Base-by-base conservation (phyloP, 2,113 vertebrate species). In the Catharus fuscescens region DNA sequence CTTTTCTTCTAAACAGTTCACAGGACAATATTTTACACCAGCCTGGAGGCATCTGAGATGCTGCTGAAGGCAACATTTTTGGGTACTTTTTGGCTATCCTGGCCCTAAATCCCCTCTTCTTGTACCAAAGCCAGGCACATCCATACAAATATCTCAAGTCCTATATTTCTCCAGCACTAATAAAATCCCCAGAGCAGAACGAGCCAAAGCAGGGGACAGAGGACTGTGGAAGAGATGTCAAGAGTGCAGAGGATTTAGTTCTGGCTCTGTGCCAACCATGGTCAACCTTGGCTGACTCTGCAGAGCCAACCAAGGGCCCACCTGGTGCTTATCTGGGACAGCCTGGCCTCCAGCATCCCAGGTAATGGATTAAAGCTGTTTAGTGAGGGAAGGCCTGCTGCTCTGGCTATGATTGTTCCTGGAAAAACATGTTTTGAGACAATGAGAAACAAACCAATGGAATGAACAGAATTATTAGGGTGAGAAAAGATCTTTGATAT, bases 281-380 rank as follows among this genome's bases (percentile, higher is more conserved):
- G 47, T 23, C 23, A 57, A 24, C 28, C 34, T 13, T 26, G 44
- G 13, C 74, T 50, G 61, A 42, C n/a, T 53, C 44, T 50, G 60
- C 7, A 8, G 70, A 74, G 45, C 25, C 5, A 5, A 19, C 8
- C 32, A 29, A 54, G 48, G 29, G 48, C 62, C 48, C 61, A 6
- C 0, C 0, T 0, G 1, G 40, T 52, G n/a, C 36, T 53, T 14
- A 1, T 52, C 14, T 31, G 64, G 66, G 59, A 25, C 62, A 88
- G 59, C 59, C 53, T 9, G 34, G 48, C n/a, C 76, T 44, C 26
- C 3, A 1, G 34, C 54, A 69, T 36, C 59, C 45, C 36, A 24
- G 64, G 10, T 5, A 32, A 65, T 10, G 21, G 50, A 45, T 32
- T 69, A 72, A 57, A 83, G 16, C 26, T 80, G n/a, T 16, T 69